A percentile compares a stretch with the other conserved stretches of the same genome.
Evolutionary conservation across 1,140 invertebrate genomes (phyloP).

Genomic region (Pogonomyrmex barbatus): DNA sequence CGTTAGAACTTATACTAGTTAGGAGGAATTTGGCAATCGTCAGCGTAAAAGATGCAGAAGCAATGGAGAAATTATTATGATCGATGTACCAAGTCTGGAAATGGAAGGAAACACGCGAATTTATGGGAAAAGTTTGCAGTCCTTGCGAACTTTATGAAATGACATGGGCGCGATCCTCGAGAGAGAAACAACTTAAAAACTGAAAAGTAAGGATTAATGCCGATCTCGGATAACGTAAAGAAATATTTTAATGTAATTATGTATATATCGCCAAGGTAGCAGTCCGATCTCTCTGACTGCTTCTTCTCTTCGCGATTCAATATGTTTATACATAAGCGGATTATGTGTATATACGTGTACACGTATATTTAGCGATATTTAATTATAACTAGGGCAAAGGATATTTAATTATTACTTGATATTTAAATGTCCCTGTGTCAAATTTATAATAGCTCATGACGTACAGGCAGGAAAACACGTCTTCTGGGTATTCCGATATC

Average conservation of each 20-base stretch:
- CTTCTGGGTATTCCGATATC: slow-evolving; percentile 15
- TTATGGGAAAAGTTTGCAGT: slow-evolving; percentile 69
- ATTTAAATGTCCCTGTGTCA: background rate
- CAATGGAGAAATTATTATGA: slow-evolving; percentile 64
- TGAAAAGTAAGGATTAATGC: slow-evolving; percentile 56
- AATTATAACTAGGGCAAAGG: background rate
- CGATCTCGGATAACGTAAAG: slow-evolving; percentile 1
- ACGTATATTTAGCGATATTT: background rate
- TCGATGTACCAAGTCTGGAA: slow-evolving; percentile 59
- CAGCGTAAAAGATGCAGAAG: slow-evolving; percentile 50
- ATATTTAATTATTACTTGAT: background rate
- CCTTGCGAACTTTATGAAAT: slow-evolving; percentile 54
- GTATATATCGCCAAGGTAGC: background rate
- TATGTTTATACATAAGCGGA: background rate
- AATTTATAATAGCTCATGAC: slow-evolving; percentile 4
- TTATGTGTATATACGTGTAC: background rate
- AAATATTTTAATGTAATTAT: slow-evolving; percentile 38
- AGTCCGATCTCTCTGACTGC: background rate
- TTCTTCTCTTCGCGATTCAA: background rate
- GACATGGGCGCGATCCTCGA: slow-evolving; percentile 26
- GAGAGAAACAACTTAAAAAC: slow-evolving; percentile 32
- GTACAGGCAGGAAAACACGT: background rate
- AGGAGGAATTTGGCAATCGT: slow-evolving; percentile 43
- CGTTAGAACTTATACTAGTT: slow-evolving; percentile 15
- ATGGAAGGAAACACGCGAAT: slow-evolving; percentile 45